Evolutionary conservation across 2,797 vertebrate species (phyloP), one percentile per base, ranked within the genome.

Genomic region (Yasuhikotakia modesta): DNA sequence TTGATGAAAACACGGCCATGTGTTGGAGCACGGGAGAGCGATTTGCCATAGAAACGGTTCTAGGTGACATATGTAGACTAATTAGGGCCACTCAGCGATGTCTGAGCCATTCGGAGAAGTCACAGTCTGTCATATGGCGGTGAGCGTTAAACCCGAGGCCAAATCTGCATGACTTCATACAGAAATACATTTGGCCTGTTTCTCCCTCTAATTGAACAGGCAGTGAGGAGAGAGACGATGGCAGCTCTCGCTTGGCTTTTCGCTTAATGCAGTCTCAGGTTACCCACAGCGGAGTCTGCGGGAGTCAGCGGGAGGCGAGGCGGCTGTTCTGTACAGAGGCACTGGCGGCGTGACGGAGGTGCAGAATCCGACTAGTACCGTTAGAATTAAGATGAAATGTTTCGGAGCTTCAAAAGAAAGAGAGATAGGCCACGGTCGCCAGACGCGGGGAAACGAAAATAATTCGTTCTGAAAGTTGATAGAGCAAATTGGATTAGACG

Each of bases 171-270:
- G 69, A 77, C 73, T 73, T 78, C 67, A 78, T 76, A 82, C 45
- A 43, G 81, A 82, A 82, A 82, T 79, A 79, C 45, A 60, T 76
- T 86, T 87, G 81, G 79, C 68, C 71, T 76, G 71, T 76, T 81
- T 82, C 68, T 61, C 2, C 39, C 48, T 76, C 64, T 86, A 85
- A 70, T 66, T 78, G 22, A 77, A 76, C 78, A 83, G 75, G 57
- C 67, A 80, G 81, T 45, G 74, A 75, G 63, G 78, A 80, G 61
- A 55, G 30, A 69, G 72, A 66, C 70, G 39, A 63, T 82, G 78
- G 79, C 65, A 76, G 50, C 74, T 83, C 69, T 72, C 57, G 45
- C 82, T 66, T 83, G 77, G 64, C 73, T 86, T 84, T 78, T 81
- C 71, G 75, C 76, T 82, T 70, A 64, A 72, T 80, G 70, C 80